Conservation (phyloP, 2,888 invertebrate species). For the Megastigmus dorsalis region DNA sequence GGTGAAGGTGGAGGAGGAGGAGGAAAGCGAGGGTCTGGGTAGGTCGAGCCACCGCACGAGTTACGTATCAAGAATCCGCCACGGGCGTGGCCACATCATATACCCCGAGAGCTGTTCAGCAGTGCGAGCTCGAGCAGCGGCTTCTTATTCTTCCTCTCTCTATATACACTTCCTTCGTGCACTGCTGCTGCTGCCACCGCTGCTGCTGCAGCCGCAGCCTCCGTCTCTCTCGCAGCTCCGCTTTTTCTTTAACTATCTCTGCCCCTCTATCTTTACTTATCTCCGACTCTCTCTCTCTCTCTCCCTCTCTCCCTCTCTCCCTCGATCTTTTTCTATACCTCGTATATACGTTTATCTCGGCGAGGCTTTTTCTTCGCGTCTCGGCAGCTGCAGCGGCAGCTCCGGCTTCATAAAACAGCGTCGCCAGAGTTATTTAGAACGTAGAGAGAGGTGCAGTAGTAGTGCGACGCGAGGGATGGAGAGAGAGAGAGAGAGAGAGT, state of each 20-base stretch:
- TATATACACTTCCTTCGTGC: background rate
- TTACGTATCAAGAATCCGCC: slow-evolving; percentile 74
- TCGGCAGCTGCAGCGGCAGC: background rate
- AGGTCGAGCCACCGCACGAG: slow-evolving; percentile 74
- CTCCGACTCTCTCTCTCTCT: slow-evolving; percentile 46
- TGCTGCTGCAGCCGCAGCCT: too few relatives aligned
- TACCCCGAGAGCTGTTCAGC: background rate
- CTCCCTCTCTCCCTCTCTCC: slow-evolving; percentile 26
- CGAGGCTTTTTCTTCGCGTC: slow-evolving; percentile 44
- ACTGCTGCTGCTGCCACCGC: too few relatives aligned
- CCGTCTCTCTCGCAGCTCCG: slow-evolving; percentile 13
- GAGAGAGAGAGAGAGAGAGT: background rate
- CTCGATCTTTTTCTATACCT: slow-evolving; percentile 31
- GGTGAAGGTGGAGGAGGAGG: slow-evolving; percentile 56
- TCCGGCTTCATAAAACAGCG: slow-evolving; percentile 38
- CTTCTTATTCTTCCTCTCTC: slow-evolving; percentile 59
- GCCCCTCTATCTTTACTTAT: slow-evolving; percentile 49
- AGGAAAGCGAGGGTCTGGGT: slow-evolving; percentile 67
- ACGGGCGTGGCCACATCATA: slow-evolving; percentile 73
- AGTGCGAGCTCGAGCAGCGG: slow-evolving; percentile 62
- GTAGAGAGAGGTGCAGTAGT: too few relatives aligned
- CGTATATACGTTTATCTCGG: slow-evolving; percentile 53
- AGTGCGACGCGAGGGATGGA: background rate
- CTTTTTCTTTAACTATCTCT: slow-evolving; percentile 42
- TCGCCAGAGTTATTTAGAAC: slow-evolving; percentile 40